These are phyloP conservation scores for Oceanites oceanicus DNA, from an alignment of 2,113 vertebrate genomes.

Conservation along the genomic window DNA sequence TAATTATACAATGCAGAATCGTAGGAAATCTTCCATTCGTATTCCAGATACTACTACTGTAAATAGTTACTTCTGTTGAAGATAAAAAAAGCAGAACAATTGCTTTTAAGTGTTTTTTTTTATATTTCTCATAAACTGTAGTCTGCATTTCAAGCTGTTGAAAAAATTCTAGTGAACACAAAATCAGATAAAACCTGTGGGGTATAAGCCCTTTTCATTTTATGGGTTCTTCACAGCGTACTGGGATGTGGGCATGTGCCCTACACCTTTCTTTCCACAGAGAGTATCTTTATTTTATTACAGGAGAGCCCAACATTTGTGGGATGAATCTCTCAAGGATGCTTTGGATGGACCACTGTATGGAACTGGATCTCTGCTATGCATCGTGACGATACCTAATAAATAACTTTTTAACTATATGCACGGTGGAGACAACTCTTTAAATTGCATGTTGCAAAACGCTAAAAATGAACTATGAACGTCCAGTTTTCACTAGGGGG, in stretches of 20 bases:
- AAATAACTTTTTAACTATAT: background rate
- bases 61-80: background rate
- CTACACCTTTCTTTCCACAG: background rate
- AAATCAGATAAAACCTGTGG: background rate
- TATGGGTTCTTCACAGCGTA: background rate
- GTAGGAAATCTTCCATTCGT: background rate
- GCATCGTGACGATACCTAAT: accelerated
- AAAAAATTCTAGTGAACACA: background rate
- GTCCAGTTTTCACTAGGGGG: background rate
- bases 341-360: background rate
- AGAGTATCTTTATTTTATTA: background rate
- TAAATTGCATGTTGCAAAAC: background rate
- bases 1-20: background rate
- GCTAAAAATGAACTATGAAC: background rate
- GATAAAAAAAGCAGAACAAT: background rate
- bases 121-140: background rate
- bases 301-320: background rate
- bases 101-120: background rate
- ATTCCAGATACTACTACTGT: background rate
- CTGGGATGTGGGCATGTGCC: background rate
- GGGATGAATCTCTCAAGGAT: background rate
- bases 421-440: background rate
- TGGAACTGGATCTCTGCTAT: background rate
- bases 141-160: background rate
- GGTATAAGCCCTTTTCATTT: background rate